Evolutionary conservation across 2,888 invertebrate genomes (phyloP).

Genomic region (Creontiades dilutus): DNA sequence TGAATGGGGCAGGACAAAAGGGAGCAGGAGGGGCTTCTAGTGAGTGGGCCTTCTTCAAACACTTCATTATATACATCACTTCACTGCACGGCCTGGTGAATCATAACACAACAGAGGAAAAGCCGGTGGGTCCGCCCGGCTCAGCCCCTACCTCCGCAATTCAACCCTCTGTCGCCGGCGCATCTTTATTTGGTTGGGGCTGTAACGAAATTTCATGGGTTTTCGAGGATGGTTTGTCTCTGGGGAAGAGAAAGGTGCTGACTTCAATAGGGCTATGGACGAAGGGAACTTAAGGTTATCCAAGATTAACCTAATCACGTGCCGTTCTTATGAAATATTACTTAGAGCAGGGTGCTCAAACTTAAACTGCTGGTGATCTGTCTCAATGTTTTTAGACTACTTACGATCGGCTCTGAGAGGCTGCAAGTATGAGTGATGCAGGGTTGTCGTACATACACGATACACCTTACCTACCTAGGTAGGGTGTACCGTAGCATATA

Average conservation of each 20-base stretch:
- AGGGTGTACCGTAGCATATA: too few species aligned
- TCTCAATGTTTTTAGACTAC: too few species aligned
- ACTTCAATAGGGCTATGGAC: too few species aligned
- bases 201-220: slow-evolving; percentile 65
- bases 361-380: too few species aligned
- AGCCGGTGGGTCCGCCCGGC: slow-evolving; percentile 19
- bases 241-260: neutral
- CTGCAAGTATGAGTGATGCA: too few species aligned
- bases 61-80: slow-evolving; percentile 71
- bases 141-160: neutral
- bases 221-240: slow-evolving; percentile 48
- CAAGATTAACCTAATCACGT: too few species aligned
- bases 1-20: slow-evolving; percentile 67
- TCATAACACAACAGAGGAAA: slow-evolving; percentile 59
- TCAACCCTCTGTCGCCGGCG: slow-evolving; percentile 44
- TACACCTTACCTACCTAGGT: too few species aligned
- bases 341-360: too few species aligned
- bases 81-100: slow-evolving; percentile 63
- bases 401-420: too few species aligned
- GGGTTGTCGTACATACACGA: too few species aligned
- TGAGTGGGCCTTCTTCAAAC: slow-evolving; percentile 69
- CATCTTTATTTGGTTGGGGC: slow-evolving; percentile 5
- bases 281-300: too few species aligned
- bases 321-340: too few species aligned
- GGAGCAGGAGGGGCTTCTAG: slow-evolving; percentile 52